Percentiles rank a stretch among this genome's conserved stretches.
Evolutionary conservation across 2,797 vertebrate genomes (phyloP).

Genomic region (Lagorchestes hirsutus): DNA sequence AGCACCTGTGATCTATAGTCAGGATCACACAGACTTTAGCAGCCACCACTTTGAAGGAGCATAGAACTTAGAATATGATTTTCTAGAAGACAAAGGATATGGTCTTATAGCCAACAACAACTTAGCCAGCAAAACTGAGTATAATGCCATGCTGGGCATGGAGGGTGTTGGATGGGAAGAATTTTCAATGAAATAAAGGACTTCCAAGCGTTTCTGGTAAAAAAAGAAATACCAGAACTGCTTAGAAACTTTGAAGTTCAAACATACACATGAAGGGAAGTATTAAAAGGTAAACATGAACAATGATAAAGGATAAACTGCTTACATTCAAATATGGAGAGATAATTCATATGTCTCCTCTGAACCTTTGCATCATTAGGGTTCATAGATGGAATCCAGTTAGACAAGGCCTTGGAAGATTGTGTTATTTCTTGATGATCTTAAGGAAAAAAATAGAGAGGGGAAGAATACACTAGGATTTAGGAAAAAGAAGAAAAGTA

Average conservation of each 20-base stretch:
- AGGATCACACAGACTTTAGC: not conserved
- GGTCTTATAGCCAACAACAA: not conserved
- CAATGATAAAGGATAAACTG: not conserved
- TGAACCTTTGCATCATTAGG: not conserved
- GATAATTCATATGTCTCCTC: not conserved
- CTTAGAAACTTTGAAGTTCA: not conserved
- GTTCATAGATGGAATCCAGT: not conserved
- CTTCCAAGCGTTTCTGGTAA: not conserved
- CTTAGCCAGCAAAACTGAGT: not conserved
- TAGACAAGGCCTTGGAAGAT: not conserved
- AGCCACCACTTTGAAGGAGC: not conserved
- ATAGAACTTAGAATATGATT: not conserved
- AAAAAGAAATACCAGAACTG: not conserved
- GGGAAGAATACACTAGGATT: not conserved
- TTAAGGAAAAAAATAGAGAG: not conserved
- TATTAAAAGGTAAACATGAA: not conserved
- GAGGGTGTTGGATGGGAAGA: no score
- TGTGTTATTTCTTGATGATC: not conserved
- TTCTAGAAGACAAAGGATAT: not conserved
- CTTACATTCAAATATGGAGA: not conserved
- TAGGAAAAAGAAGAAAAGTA: no score
- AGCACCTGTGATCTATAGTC: not conserved
- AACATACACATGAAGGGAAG: not conserved
- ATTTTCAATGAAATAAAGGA: not conserved
- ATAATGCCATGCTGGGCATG: not conserved